Evolutionary conservation across 2,113 vertebrate species (phyloP).

Genomic region (Micronycteris hirsuta): DNA sequence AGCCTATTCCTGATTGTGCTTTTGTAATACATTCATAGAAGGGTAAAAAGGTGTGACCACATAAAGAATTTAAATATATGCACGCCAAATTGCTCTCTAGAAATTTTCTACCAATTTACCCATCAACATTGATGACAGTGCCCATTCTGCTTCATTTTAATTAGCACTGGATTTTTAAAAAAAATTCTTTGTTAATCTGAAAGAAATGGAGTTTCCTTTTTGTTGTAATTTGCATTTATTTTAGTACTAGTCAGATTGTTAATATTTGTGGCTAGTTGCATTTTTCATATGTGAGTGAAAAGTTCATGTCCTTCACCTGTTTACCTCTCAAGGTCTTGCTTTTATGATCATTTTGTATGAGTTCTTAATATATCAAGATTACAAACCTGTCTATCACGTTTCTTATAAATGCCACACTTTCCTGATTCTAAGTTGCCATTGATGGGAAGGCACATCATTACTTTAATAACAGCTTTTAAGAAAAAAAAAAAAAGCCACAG

Average conservation of each 20-base stretch:
- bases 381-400: constrained; percentile 26
- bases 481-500: constrained; percentile 14
- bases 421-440: constrained; percentile 2
- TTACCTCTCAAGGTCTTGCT: background rate
- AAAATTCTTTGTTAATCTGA: background rate
- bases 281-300: background rate
- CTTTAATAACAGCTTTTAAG: constrained; percentile 40
- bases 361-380: constrained; percentile 30
- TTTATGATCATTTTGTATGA: background rate
- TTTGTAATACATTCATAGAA: background rate
- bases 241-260: background rate
- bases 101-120: constrained; percentile 8
- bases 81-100: background rate
- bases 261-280: background rate
- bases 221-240: background rate
- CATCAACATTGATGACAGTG: background rate
- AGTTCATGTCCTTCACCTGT: background rate
- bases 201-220: background rate
- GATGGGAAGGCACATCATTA: constrained; percentile 20
- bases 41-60: background rate
- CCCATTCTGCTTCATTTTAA: background rate
- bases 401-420: constrained; percentile 23
- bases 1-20: background rate
- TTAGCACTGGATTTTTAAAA: background rate
- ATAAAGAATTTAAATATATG: background rate